Percentiles rank a stretch among this genome's conserved stretches.
Evolutionary conservation across 2,113 vertebrate species (phyloP).

Genomic region (Scomber colias): DNA sequence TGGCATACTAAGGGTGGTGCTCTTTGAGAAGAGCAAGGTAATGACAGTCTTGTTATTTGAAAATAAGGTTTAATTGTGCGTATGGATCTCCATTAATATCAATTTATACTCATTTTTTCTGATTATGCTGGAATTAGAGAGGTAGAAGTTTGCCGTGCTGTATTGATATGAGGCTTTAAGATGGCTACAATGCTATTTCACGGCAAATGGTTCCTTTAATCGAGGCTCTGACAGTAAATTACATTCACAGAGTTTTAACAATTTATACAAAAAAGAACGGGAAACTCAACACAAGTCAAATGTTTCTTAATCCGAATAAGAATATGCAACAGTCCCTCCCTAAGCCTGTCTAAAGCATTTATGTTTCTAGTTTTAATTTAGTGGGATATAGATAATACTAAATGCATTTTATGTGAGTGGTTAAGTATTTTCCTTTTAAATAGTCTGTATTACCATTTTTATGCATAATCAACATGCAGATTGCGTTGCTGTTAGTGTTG

Average conservation of each 20-base stretch:
- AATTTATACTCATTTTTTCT: constrained; percentile 54
- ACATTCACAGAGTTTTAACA: constrained; percentile 55
- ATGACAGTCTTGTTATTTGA: constrained; percentile 50
- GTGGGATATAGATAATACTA: constrained; percentile 58
- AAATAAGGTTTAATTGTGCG: constrained; percentile 60
- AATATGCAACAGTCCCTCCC: constrained; percentile 19
- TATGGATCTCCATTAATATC: constrained; percentile 64
- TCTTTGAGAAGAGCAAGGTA: constrained; percentile 18
- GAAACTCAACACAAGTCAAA: constrained; percentile 57
- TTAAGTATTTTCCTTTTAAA: constrained; percentile 67
- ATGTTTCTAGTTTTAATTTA: constrained; percentile 51
- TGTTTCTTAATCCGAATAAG: constrained; percentile 49
- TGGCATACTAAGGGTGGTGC: constrained; percentile 19
- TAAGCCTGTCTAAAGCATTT: constrained; percentile 36
- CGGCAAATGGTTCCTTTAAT: constrained; percentile 75
- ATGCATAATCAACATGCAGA: constrained; percentile 67
- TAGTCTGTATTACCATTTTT: constrained; percentile 62
- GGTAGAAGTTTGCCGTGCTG: constrained; percentile 44
- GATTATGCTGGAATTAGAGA: constrained; percentile 58
- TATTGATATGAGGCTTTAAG: constrained; percentile 60
- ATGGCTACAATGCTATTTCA: constrained; percentile 71
- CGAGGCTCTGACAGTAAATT: constrained; percentile 62
- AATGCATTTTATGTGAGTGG: constrained; percentile 59
- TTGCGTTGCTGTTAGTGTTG: constrained; percentile 49
- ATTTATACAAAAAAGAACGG: constrained; percentile 39